Percentiles rank a stretch among this genome's conserved stretches.
Evolutionary conservation across 2,797 vertebrate genomes (phyloP).

Genomic region (Gastrophryne carolinensis): DNA sequence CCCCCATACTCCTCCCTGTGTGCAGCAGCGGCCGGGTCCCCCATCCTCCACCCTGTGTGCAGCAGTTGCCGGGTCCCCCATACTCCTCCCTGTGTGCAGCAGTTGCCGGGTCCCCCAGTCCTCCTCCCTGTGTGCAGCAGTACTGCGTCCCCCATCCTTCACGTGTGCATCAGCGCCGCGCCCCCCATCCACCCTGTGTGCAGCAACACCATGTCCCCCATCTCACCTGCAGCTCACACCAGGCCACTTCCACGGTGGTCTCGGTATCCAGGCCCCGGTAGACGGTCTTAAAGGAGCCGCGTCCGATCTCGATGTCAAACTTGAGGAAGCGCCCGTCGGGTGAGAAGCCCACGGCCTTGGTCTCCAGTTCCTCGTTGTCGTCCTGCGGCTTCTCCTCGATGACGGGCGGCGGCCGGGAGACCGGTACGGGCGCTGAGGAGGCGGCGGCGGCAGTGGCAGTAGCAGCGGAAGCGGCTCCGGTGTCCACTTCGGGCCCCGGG

Average conservation of each 20-base stretch:
- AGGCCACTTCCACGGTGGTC: slow-evolving; percentile 97
- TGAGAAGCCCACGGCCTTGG: slow-evolving; percentile 93
- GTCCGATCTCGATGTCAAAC: slow-evolving; percentile 97
- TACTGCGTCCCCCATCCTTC: neutral
- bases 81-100: neutral
- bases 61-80: neutral
- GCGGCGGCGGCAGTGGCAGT: neutral
- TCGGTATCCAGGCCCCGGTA: slow-evolving; percentile 98
- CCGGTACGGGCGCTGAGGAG: slow-evolving; percentile 41
- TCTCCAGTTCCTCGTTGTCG: slow-evolving; percentile 93
- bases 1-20: no score
- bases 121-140: no score
- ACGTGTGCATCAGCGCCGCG: neutral
- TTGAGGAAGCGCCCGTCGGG: slow-evolving; percentile 95
- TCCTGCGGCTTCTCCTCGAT: slow-evolving; percentile 67
- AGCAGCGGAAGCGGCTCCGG: no score
- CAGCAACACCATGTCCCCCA: neutral
- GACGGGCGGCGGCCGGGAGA: neutral
- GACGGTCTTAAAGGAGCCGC: slow-evolving; percentile 97
- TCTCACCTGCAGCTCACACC: slow-evolving; percentile 97
- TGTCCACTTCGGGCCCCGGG: slow-evolving; percentile 55
- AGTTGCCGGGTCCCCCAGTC: neutral
- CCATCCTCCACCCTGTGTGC: neutral
- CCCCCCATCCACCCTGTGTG: neutral
- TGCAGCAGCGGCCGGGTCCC: no score